Evolutionary conservation across 1,140 invertebrate species (phyloP).

Genomic region (Apis dorsata): DNA sequence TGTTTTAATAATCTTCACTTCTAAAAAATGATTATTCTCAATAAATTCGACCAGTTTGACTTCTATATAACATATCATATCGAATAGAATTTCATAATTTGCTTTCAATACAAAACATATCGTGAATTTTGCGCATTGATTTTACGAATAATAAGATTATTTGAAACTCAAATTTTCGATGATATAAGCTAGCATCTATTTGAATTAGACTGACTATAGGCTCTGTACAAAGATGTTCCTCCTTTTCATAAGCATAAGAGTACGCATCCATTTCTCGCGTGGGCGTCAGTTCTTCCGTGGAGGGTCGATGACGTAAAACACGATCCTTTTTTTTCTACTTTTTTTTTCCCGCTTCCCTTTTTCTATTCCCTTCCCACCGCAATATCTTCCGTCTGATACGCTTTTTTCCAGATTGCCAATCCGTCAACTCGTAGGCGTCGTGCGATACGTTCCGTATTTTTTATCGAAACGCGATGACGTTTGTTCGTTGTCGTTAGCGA

Average conservation of each 20-base stretch:
- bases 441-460: neutral
- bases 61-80: too few species aligned
- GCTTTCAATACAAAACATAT: neutral
- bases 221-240: neutral
- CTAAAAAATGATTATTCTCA: too few species aligned
- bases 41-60: too few species aligned
- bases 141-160: neutral
- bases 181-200: neutral
- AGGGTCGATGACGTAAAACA: constrained; percentile 58
- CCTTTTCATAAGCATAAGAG: neutral
- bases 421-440: constrained; percentile 19
- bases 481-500: neutral
- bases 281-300: constrained; percentile 55
- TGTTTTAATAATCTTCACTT: too few species aligned
- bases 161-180: neutral
- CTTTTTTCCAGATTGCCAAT: constrained; percentile 41
- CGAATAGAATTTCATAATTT: too few species aligned
- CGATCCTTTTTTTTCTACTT: constrained; percentile 10
- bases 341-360: neutral
- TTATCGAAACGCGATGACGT: constrained; percentile 3
- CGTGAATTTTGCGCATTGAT: neutral
- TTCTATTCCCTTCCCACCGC: constrained; percentile 13
- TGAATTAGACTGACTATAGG: neutral
- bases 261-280: constrained; percentile 26
- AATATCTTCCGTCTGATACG: constrained; percentile 47